A percentile compares a stretch with the other conserved stretches of the same genome.
These are phyloP conservation scores for Crotalus helleri DNA, from an alignment of 2,113 vertebrate genomes.

Conservation along the genomic window DNA sequence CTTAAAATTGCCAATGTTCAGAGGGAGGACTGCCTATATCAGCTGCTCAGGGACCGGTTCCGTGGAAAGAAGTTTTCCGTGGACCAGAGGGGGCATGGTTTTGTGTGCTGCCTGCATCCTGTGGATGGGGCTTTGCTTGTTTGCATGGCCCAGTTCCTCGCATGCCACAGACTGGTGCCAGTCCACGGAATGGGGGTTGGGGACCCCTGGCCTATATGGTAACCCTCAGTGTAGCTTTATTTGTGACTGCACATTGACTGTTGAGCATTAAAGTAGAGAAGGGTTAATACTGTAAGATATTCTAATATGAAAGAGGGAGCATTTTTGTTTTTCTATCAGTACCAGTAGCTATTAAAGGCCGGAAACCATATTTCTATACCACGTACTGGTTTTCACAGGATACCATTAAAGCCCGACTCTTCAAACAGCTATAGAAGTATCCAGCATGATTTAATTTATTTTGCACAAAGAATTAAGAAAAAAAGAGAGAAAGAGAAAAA, in stretches of 20 bases:
- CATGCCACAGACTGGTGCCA: background rate
- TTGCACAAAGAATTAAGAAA: background rate
- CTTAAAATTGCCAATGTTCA: background rate
- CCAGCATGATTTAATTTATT: background rate
- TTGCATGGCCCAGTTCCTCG: background rate
- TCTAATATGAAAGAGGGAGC: background rate
- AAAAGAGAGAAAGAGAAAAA: background rate
- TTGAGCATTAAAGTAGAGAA: background rate
- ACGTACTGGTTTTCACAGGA: background rate
- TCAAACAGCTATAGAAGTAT: background rate
- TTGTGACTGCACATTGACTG: background rate
- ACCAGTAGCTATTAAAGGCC: background rate
- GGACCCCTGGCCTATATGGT: background rate
- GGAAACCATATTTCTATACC: background rate
- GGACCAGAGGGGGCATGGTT: background rate
- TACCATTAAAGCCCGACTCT: background rate
- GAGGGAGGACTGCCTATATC: too few species aligned
- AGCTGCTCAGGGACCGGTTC: background rate
- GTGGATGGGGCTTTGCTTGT: background rate
- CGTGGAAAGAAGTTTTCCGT: background rate
- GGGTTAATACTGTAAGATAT: background rate
- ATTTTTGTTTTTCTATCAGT: background rate
- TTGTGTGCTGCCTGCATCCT: background rate
- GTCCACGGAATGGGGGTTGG: too few species aligned
- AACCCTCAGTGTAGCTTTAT: background rate